Base-by-base conservation (phyloP, 2,888 invertebrate genomes). In the Hymenopus coronatus region DNA sequence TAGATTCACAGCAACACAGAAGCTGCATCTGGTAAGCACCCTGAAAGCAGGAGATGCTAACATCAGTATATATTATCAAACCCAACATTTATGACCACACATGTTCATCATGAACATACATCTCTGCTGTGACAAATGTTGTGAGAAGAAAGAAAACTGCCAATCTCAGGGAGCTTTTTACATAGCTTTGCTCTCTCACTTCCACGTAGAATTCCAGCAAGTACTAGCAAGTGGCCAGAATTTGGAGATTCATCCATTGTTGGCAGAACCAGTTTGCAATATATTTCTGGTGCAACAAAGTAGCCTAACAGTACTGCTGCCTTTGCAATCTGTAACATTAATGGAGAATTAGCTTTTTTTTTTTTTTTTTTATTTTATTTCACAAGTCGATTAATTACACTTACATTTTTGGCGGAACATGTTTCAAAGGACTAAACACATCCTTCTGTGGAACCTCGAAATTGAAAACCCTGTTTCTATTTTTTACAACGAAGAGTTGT, bases 281-380 rank as follows among this genome's bases (percentile, higher is more conserved):
- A 97, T 0, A 95, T 95, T 28, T 95, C 94, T 0, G 96, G 95
- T 0, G 94, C 94, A 85, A 97, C 96, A 93, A 98, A 98, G 92
- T 96, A 96, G 20, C 97, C 97, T 90, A 97, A 94, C 87, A 97
- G 93, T 92, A 96, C 95, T 0, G 96, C 95, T 3, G 96, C 95
- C 86, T 95, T 94, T 92, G 96, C 94, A 82, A 96, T 93, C 96
- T 96, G 91, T 28, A 92, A 92, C 90, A 89, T 89, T 40, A 40
- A 12, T 40, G 40, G 1, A 40, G 6, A 40, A 12, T 12, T 40
- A 40, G 40, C 40, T 40, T n/a, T n/a, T n/a, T n/a, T n/a, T n/a
- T n/a, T n/a, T n/a, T n/a, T n/a, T n/a, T n/a, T n/a, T n/a, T n/a
- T n/a, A n/a, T n/a, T n/a, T n/a, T n/a, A n/a, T n/a, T n/a, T n/a